phyloP scores from a whole-genome alignment of 2,797 vertebrate genomes.

The Aphelocoma californica region DNA sequence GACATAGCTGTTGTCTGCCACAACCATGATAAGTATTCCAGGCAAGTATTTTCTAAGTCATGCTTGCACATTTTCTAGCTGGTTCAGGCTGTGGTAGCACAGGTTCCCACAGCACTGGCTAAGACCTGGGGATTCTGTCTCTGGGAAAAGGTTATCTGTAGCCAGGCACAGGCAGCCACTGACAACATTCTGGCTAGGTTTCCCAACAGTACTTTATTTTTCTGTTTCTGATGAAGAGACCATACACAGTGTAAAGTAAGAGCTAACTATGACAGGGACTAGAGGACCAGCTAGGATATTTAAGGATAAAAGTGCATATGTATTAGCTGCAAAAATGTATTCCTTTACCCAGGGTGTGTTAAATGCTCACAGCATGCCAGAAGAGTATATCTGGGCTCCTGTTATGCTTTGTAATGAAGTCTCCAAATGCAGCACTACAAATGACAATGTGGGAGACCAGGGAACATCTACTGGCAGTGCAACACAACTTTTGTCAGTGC shows the following conservation, averaged over 20 bases:
- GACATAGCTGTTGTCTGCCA: neutral
- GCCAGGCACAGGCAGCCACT: neutral
- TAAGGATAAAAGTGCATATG: neutral
- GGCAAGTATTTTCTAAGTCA: neutral
- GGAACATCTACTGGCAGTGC: accelerated
- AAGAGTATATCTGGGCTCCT: neutral
- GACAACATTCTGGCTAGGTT: neutral
- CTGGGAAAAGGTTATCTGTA: neutral
- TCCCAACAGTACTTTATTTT: neutral
- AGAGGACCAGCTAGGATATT: neutral
- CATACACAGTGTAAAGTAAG: neutral
- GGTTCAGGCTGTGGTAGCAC: neutral
- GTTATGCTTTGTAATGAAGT: neutral
- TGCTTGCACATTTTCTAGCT: neutral
- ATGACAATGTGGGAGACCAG: neutral
- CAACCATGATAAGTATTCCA: neutral
- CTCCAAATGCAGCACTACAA: neutral
- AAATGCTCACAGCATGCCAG: neutral
- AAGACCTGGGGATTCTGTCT: neutral
- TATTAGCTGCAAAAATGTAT: neutral
- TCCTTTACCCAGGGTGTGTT: neutral
- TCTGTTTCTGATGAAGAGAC: neutral
- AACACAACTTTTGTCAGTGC: neutral
- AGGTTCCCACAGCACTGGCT: neutral
- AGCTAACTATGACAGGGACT: neutral